Evolutionary conservation across 2,113 vertebrate genomes (phyloP), one percentile per base, ranked within the genome.

Genomic region (Mobula hypostoma): DNA sequence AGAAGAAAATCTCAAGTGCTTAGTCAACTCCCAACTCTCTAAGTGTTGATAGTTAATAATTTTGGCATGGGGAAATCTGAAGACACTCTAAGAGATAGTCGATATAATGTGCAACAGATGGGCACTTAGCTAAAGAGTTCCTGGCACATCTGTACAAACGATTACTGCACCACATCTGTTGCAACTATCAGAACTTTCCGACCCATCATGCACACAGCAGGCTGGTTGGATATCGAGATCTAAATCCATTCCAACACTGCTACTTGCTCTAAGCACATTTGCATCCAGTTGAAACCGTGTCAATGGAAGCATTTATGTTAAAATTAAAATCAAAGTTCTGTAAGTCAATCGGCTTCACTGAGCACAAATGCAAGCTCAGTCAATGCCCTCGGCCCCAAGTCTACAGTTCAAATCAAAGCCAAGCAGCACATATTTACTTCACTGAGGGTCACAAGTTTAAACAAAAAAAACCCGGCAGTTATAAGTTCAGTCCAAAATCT

Each of bases 371-470:
- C 36, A 56, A 21, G 56, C 91, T 76, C 70, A 74, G 68, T 74
- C 91, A 74, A 8, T 56, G 24, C 91, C 24, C 24, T 12, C 21
- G 27, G 68, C 91, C 36, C 76, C 24, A 21, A 93, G 68, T 56
- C 40, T 15, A 19, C 21, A 76, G 36, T 74, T 90, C 68, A 74
- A 74, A 74, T 93, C 21, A 7, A 93, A 93, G 90, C 90, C 90
- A 91, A 36, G 88, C n/a, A 70, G 15, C 1, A 92, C 17, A 8
- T 74, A 74, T 93, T 93, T 93, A 40, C 91, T 40, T 93, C 70
- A 48, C 70, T 29, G 74, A 93, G 70, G 91, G 68, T 93, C 91
- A 93, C 91, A 93, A 93, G 91, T 74, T 93, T 72, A 74, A 93
- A 90, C 14, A 48, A 27, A 29, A 56, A 93, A 48, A 48, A 48